Evolutionary conservation across 1,140 invertebrate species (phyloP), one percentile per base, ranked within the genome.

Genomic region (Zelostemma sp.): DNA sequence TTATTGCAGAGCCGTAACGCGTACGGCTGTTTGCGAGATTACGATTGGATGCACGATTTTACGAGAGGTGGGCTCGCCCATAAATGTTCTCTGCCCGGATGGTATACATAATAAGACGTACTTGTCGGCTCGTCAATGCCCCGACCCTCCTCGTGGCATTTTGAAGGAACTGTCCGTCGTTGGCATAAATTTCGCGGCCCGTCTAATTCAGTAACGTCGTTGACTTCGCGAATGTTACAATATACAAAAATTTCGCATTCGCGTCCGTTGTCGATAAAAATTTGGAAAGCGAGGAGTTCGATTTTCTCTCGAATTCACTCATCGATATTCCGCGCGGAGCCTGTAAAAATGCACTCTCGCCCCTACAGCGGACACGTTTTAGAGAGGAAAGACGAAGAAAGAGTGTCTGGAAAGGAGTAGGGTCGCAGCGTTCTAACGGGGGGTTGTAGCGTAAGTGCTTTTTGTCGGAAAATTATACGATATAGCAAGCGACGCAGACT

Each of bases 381-480:
- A 68, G 53, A 76, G 72, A 78, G 74, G 75, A 72, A 77, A 68
- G 75, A 78, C 58, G 74, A 65, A n/a, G n/a, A n/a, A 74, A 65
- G 65, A 74, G 68, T 60, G 60, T 67, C 65, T 69, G 55, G 46
- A 35, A 35, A 35, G n/a, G 57, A 63, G 46, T 72, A 56, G 61
- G 69, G 68, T 59, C 70, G 64, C 56, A 72, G 73, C 68, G 75
- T 75, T 76, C 74, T 74, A 76, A 78, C 71, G 77, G 75, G 73
- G 68, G 33, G 72, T 73, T 75, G 77, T 76, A 77, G 77, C 77
- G 75, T 84, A 84, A 84, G 82, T 84, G 82, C 82, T 84, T 84
- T 81, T 84, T 81, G 81, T 81, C 77, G 79, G 76, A 80, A 83
- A 84, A 82, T 84, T 82, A 84, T 84, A 80, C 81, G 80, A 82